Evolutionary conservation across 2,113 vertebrate species (phyloP), one percentile per base, ranked within the genome.

Genomic region (Penelope pileata): DNA sequence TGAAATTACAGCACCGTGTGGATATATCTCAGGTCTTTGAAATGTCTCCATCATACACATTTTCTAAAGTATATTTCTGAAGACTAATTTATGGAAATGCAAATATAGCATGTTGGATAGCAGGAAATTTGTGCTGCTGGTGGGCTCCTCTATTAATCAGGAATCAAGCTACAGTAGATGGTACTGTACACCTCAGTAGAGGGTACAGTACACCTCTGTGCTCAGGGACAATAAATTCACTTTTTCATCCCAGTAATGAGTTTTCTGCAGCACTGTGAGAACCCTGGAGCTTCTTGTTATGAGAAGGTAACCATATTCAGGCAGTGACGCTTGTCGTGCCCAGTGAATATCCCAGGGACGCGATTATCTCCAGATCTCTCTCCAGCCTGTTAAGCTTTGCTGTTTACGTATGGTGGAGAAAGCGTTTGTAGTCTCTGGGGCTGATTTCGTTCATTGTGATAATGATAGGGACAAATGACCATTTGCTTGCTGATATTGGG

Each of bases 351-450:
- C 97, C 96, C 24, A 84, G 72, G 91, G 94, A 96, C 79, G 94
- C 29, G 95, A 96, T 98, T 97, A 95, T 93, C 92, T 94, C 38
- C 92, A 79, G 95, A 92, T 96, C 81, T 77, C 81, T 73, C 83
- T 80, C 45, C 64, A 95, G 77, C 69, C 82, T 56, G 72, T 54
- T 95, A 93, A 45, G 66, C 60, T 87, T 72, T 88, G 68, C 78
- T 95, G 77, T 91, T 95, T 91, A 38, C 81, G 90, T 84, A 19
- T 40, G 54, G 73, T 2, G 43, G 45, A 66, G 50, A 66, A 84
- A 47, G 79, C 58, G 42, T 88, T 85, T 91, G 51, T 86, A 92
- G 75, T 83, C 92, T 90, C 86, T 30, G 83, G 90, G 60, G 93
- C 86, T 87, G 88, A 88, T 91, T 93, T 75, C 93, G 82, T 78